These are phyloP conservation scores for Glareola pratincola DNA, from an alignment of 2,113 vertebrate species.

Conservation along the genomic window DNA sequence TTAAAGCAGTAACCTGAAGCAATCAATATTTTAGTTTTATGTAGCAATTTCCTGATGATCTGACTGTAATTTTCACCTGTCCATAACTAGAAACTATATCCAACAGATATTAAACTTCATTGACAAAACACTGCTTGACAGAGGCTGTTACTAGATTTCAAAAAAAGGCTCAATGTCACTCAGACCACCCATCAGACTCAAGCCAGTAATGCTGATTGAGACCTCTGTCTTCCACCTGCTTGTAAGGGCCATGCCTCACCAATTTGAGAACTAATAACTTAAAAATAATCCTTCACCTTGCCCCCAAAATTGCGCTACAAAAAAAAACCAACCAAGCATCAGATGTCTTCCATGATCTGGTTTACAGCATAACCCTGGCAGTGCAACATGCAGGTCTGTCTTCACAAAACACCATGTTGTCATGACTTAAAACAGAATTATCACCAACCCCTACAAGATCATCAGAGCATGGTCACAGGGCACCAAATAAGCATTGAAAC, in stretches of 20 bases:
- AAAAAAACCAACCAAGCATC: background rate
- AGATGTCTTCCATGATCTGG: background rate
- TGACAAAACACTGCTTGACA: background rate
- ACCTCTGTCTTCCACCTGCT: background rate
- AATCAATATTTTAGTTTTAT: background rate
- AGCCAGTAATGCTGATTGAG: background rate
- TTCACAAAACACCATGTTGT: background rate
- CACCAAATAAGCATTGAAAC: background rate
- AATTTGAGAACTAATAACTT: background rate
- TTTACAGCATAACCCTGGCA: background rate
- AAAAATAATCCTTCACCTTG: background rate
- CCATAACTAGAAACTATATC: background rate
- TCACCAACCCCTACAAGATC: background rate
- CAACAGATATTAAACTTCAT: background rate
- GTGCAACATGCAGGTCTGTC: background rate
- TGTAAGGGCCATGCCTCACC: accelerated
- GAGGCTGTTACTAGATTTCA: background rate
- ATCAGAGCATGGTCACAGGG: accelerated
- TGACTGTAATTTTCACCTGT: background rate
- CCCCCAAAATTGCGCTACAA: background rate
- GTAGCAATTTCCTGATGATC: background rate
- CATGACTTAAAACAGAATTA: background rate
- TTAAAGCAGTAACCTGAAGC: background rate
- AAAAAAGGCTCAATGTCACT: background rate
- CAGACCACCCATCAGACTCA: background rate